Percentiles rank a stretch among this genome's conserved stretches.
These are phyloP conservation scores for Montipora efflorescens DNA, from an alignment of 64 coral and sea anemone species.

Conservation along the genomic window DNA sequence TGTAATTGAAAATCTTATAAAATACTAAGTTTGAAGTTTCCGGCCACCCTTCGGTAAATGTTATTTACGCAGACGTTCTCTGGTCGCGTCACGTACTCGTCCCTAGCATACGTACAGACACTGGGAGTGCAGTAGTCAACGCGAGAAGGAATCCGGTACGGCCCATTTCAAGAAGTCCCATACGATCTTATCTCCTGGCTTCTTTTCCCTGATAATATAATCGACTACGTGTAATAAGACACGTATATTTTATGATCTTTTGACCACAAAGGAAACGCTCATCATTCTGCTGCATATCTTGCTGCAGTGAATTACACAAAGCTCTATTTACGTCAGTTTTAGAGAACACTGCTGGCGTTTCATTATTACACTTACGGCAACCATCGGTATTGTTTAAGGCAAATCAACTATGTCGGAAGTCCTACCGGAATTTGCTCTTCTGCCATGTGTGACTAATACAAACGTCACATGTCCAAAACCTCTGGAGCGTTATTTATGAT, in stretches of 20 bases:
- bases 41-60: not conserved
- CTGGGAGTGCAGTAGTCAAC: not conserved
- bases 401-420: not conserved
- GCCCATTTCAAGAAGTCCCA: no score
- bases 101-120: not conserved
- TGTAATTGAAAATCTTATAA: not conserved
- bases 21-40: not conserved
- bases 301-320: not conserved
- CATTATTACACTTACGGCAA: not conserved
- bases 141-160: no score
- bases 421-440: conserved; percentile 15
- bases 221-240: not conserved
- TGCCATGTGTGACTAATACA: conserved; percentile 25
- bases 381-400: no score
- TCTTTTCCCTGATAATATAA: not conserved
- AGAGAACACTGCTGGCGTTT: not conserved
- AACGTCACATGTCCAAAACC: conserved; percentile 37
- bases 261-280: conserved; percentile 22
- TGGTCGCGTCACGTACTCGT: not conserved
- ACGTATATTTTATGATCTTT: not conserved
- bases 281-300: not conserved
- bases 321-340: not conserved
- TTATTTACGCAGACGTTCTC: not conserved
- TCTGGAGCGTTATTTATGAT: conserved; percentile 28
- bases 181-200: no score